Evolutionary conservation across 2,113 vertebrate species (phyloP).

Genomic region (Peromyscus polionotus): DNA sequence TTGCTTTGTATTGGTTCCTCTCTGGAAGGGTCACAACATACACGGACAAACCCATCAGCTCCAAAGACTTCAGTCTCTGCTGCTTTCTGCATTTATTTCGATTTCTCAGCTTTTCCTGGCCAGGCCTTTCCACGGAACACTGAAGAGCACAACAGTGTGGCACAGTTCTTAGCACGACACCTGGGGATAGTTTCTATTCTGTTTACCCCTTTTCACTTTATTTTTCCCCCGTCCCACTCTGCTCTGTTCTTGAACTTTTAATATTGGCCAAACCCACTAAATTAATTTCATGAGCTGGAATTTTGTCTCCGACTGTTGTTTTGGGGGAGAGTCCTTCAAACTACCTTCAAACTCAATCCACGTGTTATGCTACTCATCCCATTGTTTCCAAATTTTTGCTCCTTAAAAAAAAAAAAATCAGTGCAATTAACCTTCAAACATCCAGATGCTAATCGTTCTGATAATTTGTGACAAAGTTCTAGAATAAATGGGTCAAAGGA

Average conservation of each 20-base stretch:
- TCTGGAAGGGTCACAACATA: neutral
- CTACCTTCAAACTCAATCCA: neutral
- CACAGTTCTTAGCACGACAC: neutral
- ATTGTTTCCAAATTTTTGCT: neutral
- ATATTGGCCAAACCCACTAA: neutral
- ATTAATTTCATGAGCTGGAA: constrained; percentile 11
- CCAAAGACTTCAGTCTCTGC: too few species aligned
- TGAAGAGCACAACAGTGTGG: neutral
- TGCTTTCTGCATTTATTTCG: neutral
- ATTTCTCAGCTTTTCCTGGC: neutral
- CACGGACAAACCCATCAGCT: neutral
- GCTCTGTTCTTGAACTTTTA: neutral
- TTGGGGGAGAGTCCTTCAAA: neutral
- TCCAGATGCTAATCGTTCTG: constrained; percentile 14
- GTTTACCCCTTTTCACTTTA: neutral
- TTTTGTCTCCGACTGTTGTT: neutral
- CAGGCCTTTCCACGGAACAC: neutral
- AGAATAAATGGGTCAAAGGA: neutral
- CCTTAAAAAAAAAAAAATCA: neutral
- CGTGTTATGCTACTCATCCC: neutral
- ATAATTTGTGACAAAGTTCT: neutral
- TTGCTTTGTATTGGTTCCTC: neutral
- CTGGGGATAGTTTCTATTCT: neutral
- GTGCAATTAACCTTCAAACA: neutral
- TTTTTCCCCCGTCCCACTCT: neutral